A percentile compares a stretch with the other conserved stretches of the same genome.
These are phyloP conservation scores for Noturus placidus DNA, from an alignment of 2,113 vertebrate species.

Conservation along the genomic window DNA sequence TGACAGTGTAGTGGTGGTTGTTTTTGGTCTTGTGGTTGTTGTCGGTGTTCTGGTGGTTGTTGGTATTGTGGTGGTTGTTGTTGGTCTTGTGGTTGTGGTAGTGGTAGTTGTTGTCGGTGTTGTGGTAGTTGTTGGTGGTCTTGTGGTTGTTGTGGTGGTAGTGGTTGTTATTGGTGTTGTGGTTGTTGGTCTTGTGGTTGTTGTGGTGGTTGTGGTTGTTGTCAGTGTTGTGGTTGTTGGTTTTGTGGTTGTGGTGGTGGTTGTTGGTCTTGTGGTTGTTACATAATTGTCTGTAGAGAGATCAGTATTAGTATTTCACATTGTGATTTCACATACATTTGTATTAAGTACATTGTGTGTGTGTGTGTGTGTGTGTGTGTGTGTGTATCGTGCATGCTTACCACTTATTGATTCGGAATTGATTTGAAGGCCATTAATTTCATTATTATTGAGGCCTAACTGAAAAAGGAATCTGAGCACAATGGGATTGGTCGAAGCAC, in stretches of 20 bases:
- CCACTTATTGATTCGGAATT: constrained; percentile 22
- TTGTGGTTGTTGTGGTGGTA: neutral
- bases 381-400: constrained; percentile 36
- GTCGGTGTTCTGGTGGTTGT: neutral
- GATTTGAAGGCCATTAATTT: constrained; percentile 37
- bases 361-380: neutral
- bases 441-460: rapidly evolving
- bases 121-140: neutral
- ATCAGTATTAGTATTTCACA: neutral
- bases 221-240: neutral
- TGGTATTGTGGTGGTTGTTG: neutral
- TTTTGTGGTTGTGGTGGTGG: neutral
- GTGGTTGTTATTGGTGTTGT: neutral
- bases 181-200: no score
- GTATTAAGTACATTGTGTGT: no score
- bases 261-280: neutral
- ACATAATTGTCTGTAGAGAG: neutral
- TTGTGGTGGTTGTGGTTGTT: neutral
- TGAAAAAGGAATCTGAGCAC: neutral
- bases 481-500: rapidly evolving
- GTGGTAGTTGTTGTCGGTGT: neutral
- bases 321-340: neutral
- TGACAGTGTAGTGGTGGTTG: neutral
- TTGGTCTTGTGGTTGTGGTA: neutral
- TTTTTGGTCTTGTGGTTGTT: neutral